Conservation (phyloP, 2,797 vertebrate genomes). For the Dryobates pubescens region DNA sequence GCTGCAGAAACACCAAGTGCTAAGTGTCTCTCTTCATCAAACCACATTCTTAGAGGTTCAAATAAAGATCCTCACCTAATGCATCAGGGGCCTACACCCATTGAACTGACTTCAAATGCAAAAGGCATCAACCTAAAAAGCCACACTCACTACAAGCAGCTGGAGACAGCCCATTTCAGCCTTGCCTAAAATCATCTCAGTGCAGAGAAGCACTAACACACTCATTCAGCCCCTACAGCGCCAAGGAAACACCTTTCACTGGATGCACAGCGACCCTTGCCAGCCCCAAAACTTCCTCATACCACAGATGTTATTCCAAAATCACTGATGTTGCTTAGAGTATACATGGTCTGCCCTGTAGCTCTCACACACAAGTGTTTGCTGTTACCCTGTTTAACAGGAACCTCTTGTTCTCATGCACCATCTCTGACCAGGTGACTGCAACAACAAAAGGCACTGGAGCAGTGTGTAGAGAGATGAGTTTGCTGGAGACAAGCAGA, state of each 20-base stretch:
- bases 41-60: fast-evolving
- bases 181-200: too few relatives aligned
- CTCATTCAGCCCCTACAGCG: background rate
- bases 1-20: background rate
- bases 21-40: background rate
- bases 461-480: fast-evolving
- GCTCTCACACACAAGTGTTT: fast-evolving
- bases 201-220: background rate
- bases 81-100: background rate
- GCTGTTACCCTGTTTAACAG: background rate
- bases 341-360: fast-evolving
- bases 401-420: fast-evolving
- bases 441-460: background rate
- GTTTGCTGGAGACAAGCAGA: background rate
- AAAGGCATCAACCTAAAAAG: background rate
- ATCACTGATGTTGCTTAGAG: fast-evolving
- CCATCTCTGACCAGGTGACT: background rate
- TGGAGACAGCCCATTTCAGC: background rate
- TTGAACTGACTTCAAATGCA: background rate
- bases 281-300: background rate
- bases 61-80: background rate
- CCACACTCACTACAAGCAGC: background rate
- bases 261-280: background rate
- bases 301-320: background rate
- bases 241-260: fast-evolving